Evolutionary conservation across 2,797 vertebrate species (phyloP), one percentile per base, ranked within the genome.

Genomic region (Potorous gilbertii): DNA sequence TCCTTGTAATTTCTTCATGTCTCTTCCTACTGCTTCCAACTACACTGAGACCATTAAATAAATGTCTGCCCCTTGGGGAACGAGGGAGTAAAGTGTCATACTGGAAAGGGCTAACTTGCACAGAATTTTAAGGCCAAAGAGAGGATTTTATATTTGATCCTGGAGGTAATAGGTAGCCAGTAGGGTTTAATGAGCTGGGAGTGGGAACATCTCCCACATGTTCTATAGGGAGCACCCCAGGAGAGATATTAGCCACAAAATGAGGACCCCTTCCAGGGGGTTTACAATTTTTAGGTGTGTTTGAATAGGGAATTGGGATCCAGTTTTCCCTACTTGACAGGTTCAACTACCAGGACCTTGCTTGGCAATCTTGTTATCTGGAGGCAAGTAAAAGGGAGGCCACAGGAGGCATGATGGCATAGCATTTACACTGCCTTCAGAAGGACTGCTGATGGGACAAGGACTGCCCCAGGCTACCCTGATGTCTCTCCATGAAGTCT

Each of bases 291-390:
- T 95, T 66, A 62, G 94, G 54, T 92, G 92, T 54, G 34, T 81
- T 34, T 27, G 62, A 91, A 90, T 90, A 59, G 27, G 59, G 52
- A 52, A 52, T 52, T 52, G 52, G 52, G 14, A 74, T 95, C 54
- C 24, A 0, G 29, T 56, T 5, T 0, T 14, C 66, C 2, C 98
- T 98, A 99, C 89, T 98, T 98, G 91, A 98, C 97, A 0, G 98
- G 99, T 24, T 99, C 99, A 93, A 99, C 98, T 91, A 99, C 99
- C 98, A 99, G 98, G 92, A 99, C 99, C 96, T 99, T 99, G 99
- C 98, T 99, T 99, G 97, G 99, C 99, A 52, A 99, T 99, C 98
- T 99, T 99, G 98, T 99, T 99, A 97, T 99, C 99, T 0, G 99
- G 99, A 1, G 99, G 99, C 93, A 99, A 98, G 98, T 99, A 99